Conservation (phyloP, 2,888 invertebrate species). For the Agrotis ipsilon region DNA sequence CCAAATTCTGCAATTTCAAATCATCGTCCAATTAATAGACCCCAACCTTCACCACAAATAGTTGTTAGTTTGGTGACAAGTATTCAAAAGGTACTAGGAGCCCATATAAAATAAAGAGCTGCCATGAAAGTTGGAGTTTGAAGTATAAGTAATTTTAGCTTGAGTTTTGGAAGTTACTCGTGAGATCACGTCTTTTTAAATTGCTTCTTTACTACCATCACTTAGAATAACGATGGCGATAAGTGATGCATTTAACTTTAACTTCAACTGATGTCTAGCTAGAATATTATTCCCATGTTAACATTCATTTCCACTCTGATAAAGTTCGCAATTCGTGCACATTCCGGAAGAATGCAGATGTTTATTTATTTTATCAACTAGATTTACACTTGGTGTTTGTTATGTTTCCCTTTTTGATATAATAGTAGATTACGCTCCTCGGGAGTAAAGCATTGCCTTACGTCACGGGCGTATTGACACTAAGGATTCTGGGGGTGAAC, state of each 20-base stretch:
- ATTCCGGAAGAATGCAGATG: no score
- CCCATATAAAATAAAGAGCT: constrained; percentile 20
- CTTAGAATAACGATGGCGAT: constrained; percentile 11
- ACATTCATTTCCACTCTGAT: neutral
- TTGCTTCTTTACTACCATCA: neutral
- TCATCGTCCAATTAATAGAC: constrained; percentile 22
- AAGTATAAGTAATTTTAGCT: constrained; percentile 4
- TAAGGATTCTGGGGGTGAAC: no score
- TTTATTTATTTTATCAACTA: no score
- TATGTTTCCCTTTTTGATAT: no score
- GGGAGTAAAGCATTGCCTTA: no score
- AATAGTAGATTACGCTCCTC: no score
- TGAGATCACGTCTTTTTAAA: constrained; percentile 21
- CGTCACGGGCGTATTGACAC: no score
- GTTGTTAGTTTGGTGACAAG: neutral
- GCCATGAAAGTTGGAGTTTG: neutral
- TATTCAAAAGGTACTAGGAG: constrained; percentile 14
- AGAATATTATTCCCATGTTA: constrained; percentile 1
- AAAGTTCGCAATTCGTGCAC: neutral
- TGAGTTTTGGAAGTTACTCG: neutral
- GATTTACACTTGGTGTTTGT: no score
- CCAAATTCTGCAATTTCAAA: constrained; percentile 32
- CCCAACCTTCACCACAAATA: constrained; percentile 9
- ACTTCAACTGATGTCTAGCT: neutral
- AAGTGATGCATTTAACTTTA: constrained; percentile 14